Base-by-base conservation (phyloP, 2,113 vertebrate species). In the Hystrix brachyura region DNA sequence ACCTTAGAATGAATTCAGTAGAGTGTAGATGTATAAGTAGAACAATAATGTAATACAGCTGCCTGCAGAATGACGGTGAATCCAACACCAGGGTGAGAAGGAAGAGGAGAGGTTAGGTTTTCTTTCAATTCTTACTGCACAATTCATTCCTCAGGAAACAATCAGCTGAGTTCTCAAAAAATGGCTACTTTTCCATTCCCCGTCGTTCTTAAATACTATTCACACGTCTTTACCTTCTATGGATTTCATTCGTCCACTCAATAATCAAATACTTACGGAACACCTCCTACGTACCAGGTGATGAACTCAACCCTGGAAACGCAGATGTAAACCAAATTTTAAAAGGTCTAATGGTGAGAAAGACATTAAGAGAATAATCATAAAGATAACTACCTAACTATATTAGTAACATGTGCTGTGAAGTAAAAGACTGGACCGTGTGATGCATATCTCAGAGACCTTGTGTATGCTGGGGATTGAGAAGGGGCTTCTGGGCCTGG, bases 281-380 rank as follows among this genome's bases (percentile, higher is more conserved):
- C 10, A 48, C 8, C 25, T 53, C 6, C n/a, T 92, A 19, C 59
- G 9, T 34, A 53, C 14, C 18, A 91, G 48, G 29, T 51, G 19
- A 19, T 32, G 43, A 29, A 57, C 34, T 71, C 5, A 13, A 38
- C 38, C n/a, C 19, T 76, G 25, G 25, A 81, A 83, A 89, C 81
- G n/a, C 17, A 82, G 19, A 38, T 38, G 13, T 79, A 78, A 87
- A 72, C 17, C 17, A 90, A 65, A 67, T 29, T 13, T n/a, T n/a
- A 53, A 74, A 81, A 43, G 11, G 14, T 84, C 69, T 64, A 53
- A 64, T 17, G 5, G 19, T 25, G 27, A 93, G 29, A 86, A 88
- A 93, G 38, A 64, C 34, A 71, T 25, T 62, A 91, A 76, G 51
- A 38, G 86, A 93, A 79, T 78, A 90, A 79, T 71, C 15, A 34